A percentile compares a stretch with the other conserved stretches of the same genome.
Evolutionary conservation across 1,140 invertebrate genomes (phyloP).

Genomic region (Pogonomyrmex barbatus): DNA sequence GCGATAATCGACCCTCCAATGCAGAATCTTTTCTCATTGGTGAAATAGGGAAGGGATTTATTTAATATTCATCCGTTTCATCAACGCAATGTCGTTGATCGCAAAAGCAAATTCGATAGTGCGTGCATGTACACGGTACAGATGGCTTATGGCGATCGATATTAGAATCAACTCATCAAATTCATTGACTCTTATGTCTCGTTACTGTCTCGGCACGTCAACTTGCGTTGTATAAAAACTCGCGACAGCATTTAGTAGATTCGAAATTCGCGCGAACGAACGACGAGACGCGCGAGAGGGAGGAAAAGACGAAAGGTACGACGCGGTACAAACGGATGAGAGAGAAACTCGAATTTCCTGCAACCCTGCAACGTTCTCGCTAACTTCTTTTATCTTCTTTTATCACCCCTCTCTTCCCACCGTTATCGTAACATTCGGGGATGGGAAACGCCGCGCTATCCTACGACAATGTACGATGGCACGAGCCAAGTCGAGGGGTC

Average conservation of each 20-base stretch:
- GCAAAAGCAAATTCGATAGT: constrained; percentile 7
- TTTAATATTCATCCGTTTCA: constrained; percentile 1
- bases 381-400: neutral
- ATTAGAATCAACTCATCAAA: constrained; percentile 38
- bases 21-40: constrained; percentile 37
- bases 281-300: neutral
- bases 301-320: neutral
- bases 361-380: constrained; percentile 16
- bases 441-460: constrained; percentile 11
- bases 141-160: constrained; percentile 31
- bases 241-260: neutral
- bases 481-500: constrained; percentile 79
- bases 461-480: constrained; percentile 78
- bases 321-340: neutral
- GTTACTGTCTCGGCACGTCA: neutral
- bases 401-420: neutral
- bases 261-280: neutral
- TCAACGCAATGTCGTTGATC: neutral
- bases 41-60: neutral
- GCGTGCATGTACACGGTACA: neutral
- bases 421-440: neutral
- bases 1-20: constrained; percentile 37
- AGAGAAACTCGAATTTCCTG: constrained; percentile 10
- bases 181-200: constrained; percentile 53
- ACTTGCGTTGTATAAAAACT: neutral